Conservation (phyloP, 2,797 vertebrate species). For the Melanotaenia trifasciata region DNA sequence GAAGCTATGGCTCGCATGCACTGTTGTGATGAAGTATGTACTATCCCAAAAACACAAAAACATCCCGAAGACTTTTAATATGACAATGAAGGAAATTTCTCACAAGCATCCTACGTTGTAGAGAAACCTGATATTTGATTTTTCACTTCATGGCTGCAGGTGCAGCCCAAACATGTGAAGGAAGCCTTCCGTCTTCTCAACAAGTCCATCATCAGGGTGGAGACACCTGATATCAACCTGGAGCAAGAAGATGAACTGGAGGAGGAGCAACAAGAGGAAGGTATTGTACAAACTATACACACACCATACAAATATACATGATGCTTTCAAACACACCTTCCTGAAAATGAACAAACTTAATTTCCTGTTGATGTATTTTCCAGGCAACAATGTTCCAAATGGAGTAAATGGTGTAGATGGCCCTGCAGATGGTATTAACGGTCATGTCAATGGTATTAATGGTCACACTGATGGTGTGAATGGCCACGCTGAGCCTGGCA, state of each 20-base stretch:
- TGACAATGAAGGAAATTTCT: not conserved
- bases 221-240: slow-evolving; percentile 97
- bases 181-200: slow-evolving; percentile 97
- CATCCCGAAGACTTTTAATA: not conserved
- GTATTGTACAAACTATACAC: slow-evolving; percentile 26
- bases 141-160: slow-evolving; percentile 74
- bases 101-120: not conserved
- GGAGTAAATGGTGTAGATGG: slow-evolving; percentile 78
- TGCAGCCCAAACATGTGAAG: slow-evolving; percentile 98
- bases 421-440: slow-evolving; percentile 63
- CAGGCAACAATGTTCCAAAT: slow-evolving; percentile 85
- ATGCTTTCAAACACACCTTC: not conserved
- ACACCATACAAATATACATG: not conserved
- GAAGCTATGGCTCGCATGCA: slow-evolving; percentile 99
- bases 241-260: slow-evolving; percentile 91
- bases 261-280: slow-evolving; percentile 74
- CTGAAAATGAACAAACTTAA: not conserved
- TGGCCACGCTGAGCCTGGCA: slow-evolving; percentile 74
- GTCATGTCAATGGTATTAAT: slow-evolving; percentile 60
- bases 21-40: slow-evolving; percentile 94
- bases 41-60: not conserved
- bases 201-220: slow-evolving; percentile 98
- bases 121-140: not conserved
- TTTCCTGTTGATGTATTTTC: not conserved
- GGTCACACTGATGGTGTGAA: slow-evolving; percentile 79